Evolutionary conservation across 2,888 invertebrate species (phyloP).

Genomic region (Molorchus minor): DNA sequence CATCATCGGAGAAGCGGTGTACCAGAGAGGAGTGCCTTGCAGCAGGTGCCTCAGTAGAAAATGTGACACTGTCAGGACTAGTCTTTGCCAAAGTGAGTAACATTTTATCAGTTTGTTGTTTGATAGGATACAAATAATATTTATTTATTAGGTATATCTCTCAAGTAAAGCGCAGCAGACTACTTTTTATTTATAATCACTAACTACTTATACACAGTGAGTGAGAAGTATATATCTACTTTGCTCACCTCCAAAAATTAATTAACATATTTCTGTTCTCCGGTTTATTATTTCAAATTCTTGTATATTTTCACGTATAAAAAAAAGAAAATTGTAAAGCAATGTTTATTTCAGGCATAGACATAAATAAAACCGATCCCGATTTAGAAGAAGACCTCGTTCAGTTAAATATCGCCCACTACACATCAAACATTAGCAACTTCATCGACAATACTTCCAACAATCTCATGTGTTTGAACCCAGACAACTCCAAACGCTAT

Average conservation of each 20-base stretch:
- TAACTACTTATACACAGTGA: too few relatives aligned
- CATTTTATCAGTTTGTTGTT: neutral
- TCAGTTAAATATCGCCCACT: neutral
- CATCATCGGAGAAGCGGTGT: conserved; percentile 40
- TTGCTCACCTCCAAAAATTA: too few relatives aligned
- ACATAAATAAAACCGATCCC: neutral
- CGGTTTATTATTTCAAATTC: too few relatives aligned
- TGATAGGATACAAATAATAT: neutral
- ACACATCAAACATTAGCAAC: neutral
- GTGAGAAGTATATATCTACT: too few relatives aligned
- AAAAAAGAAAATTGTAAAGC: neutral
- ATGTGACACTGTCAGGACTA: conserved; percentile 38
- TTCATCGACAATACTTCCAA: neutral
- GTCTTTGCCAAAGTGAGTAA: conserved; percentile 38
- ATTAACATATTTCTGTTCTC: too few relatives aligned
- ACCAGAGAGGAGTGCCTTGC: conserved; percentile 42
- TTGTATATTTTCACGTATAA: neutral
- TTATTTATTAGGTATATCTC: too few relatives aligned
- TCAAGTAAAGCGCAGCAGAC: neutral
- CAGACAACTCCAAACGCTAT: neutral
- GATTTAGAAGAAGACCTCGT: neutral
- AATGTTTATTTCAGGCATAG: neutral
- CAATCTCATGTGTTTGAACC: neutral
- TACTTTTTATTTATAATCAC: too few relatives aligned
- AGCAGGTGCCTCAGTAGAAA: conserved; percentile 36